Conservation (phyloP, 1,140 invertebrate species). For the Carcinoscorpius rotundicauda region DNA sequence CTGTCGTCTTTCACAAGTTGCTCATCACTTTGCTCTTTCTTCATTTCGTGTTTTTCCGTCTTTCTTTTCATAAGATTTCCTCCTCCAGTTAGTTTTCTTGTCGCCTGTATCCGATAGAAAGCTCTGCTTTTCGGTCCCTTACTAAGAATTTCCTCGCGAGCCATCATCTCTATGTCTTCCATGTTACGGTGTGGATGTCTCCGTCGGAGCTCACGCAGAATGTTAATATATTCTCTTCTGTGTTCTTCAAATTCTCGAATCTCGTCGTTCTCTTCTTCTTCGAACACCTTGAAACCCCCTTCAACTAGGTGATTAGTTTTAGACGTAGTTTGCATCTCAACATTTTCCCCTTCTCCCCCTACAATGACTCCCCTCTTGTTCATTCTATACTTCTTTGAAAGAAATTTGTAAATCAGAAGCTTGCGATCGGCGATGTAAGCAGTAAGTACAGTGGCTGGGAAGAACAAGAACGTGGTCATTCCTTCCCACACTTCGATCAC, state of each 20-base stretch:
- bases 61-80: slow-evolving; percentile 82
- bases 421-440: slow-evolving; percentile 91
- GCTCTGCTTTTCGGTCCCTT: slow-evolving; percentile 90
- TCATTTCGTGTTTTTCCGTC: slow-evolving; percentile 49
- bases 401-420: slow-evolving; percentile 79
- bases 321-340: slow-evolving; percentile 50
- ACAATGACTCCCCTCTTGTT: slow-evolving; percentile 83
- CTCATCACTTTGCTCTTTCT: slow-evolving; percentile 38
- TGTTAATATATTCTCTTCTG: slow-evolving; percentile 81
- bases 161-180: slow-evolving; percentile 82
- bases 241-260: slow-evolving; percentile 82
- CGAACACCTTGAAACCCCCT: slow-evolving; percentile 33
- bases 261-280: slow-evolving; percentile 54
- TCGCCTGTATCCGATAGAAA: slow-evolving; percentile 92
- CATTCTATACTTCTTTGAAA: slow-evolving; percentile 80
- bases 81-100: slow-evolving; percentile 88
- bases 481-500: slow-evolving; percentile 92
- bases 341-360: slow-evolving; percentile 57
- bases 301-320: slow-evolving; percentile 26
- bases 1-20: slow-evolving; percentile 46
- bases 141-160: slow-evolving; percentile 83
- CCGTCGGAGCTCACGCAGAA: slow-evolving; percentile 74
- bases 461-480: slow-evolving; percentile 87
- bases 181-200: slow-evolving; percentile 73
- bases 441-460: slow-evolving; percentile 90